Evolutionary conservation across 2,797 vertebrate genomes (phyloP).

Genomic region (Decapterus maruadsi): DNA sequence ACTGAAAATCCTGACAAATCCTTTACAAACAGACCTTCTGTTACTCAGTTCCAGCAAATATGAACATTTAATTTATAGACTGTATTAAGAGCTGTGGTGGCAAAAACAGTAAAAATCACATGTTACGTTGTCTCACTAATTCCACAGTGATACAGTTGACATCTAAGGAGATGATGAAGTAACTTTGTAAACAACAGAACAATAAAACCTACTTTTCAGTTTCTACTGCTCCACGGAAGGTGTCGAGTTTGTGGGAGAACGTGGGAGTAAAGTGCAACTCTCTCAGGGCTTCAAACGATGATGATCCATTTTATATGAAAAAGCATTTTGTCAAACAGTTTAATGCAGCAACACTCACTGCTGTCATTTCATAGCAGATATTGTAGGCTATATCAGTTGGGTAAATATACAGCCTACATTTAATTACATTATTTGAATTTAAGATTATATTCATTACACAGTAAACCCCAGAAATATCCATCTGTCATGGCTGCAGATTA

Average conservation of each 20-base stretch:
- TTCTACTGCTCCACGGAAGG: not conserved
- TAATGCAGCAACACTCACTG: no score
- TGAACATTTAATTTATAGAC: no score
- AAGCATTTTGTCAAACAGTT: not conserved
- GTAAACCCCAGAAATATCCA: not conserved
- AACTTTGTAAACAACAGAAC: not conserved
- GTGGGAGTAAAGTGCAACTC: not conserved
- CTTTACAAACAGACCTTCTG: no score
- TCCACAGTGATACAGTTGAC: not conserved
- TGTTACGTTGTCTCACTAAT: not conserved
- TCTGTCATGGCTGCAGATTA: not conserved
- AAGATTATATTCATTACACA: not conserved
- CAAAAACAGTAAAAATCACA: not conserved
- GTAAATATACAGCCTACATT: not conserved
- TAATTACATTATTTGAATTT: not conserved
- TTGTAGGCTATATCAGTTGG: not conserved
- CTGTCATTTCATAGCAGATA: not conserved
- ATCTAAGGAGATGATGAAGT: slow-evolving; percentile 1
- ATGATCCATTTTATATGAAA: not conserved
- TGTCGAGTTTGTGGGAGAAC: slow-evolving; percentile 4
- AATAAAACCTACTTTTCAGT: not conserved
- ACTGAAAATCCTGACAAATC: no score
- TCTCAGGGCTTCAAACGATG: not conserved
- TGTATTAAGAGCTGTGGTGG: not conserved
- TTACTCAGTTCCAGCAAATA: not conserved